These are phyloP conservation scores for Electrona antarctica DNA, from an alignment of 2,113 vertebrate genomes.

Conservation along the genomic window DNA sequence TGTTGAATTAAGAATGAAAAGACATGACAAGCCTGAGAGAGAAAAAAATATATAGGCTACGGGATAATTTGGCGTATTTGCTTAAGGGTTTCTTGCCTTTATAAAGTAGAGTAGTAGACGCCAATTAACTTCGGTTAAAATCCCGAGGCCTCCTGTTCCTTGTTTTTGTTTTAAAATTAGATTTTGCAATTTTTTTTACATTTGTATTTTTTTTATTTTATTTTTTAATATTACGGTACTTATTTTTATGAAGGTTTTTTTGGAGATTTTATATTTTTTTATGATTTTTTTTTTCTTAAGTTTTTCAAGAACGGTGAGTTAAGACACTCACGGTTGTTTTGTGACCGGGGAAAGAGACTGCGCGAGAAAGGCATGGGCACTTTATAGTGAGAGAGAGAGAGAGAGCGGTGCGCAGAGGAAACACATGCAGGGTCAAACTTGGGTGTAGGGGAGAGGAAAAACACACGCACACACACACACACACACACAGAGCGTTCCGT, in stretches of 20 bases:
- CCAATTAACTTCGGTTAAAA: constrained; percentile 54
- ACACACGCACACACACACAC: constrained; percentile 16
- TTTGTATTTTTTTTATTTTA: constrained; percentile 28
- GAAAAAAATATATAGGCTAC: background rate
- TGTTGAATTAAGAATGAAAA: constrained; percentile 8
- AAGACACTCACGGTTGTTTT: constrained; percentile 80
- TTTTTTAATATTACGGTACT: constrained; percentile 53
- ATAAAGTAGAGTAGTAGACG: background rate
- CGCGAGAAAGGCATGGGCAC: constrained; percentile 70
- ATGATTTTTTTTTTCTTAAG: constrained; percentile 69
- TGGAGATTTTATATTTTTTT: constrained; percentile 71
- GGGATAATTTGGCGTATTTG: constrained; percentile 29
- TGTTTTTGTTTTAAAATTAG: constrained; percentile 30
- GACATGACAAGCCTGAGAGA: constrained; percentile 38
- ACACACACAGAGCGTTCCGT: constrained; percentile 43
- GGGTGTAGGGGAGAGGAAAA: constrained; percentile 39
- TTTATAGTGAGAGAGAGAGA: constrained; percentile 72
- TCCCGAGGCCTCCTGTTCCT: constrained; percentile 56
- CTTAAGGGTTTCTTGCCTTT: constrained; percentile 29
- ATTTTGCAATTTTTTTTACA: constrained; percentile 65
- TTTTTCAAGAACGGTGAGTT: constrained; percentile 81
- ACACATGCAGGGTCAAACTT: constrained; percentile 73
- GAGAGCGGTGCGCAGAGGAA: constrained; percentile 69
- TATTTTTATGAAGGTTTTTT: constrained; percentile 76
- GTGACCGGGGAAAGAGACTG: constrained; percentile 80